Percentiles rank a stretch among this genome's conserved stretches.
These are phyloP conservation scores for Tachypleus tridentatus DNA, from an alignment of 1,140 invertebrate genomes.

Conservation along the genomic window DNA sequence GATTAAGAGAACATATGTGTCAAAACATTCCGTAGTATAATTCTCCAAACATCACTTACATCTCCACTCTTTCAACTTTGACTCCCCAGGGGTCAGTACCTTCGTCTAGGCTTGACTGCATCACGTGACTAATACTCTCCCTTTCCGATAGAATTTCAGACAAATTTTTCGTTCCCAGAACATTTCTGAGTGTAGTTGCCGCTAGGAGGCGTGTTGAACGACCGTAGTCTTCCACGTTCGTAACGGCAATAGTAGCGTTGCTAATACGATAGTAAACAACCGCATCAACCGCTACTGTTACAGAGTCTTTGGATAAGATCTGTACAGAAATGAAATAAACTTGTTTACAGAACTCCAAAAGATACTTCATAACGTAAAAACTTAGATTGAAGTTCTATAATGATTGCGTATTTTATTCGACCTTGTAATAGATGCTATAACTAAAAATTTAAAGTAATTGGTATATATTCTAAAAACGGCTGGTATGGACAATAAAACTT, in stretches of 20 bases:
- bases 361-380: too few relatives aligned
- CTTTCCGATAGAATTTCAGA: conserved; percentile 43
- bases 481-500: too few relatives aligned
- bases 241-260: conserved; percentile 47
- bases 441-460: too few relatives aligned
- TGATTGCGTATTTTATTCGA: too few relatives aligned
- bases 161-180: conserved; percentile 43
- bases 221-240: conserved; percentile 45
- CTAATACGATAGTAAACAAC: conserved; percentile 51
- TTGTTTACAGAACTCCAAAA: too few relatives aligned
- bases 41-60: conserved; percentile 32
- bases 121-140: conserved; percentile 41
- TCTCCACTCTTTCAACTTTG: conserved; percentile 50
- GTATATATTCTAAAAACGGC: too few relatives aligned
- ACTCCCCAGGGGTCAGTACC: conserved; percentile 50
- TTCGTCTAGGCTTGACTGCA: conserved; percentile 41
- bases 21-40: too few relatives aligned
- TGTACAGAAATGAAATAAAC: conserved; percentile 25
- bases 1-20: too few relatives aligned
- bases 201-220: conserved; percentile 34
- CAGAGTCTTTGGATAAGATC: conserved; percentile 52
- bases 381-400: too few relatives aligned
- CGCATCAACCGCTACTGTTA: conserved; percentile 47
- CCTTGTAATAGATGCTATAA: too few relatives aligned
- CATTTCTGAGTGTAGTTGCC: conserved; percentile 38